Percentiles rank a stretch among this genome's conserved stretches.
Evolutionary conservation across 2,113 vertebrate species (phyloP).

Genomic region (Mustela nigripes): DNA sequence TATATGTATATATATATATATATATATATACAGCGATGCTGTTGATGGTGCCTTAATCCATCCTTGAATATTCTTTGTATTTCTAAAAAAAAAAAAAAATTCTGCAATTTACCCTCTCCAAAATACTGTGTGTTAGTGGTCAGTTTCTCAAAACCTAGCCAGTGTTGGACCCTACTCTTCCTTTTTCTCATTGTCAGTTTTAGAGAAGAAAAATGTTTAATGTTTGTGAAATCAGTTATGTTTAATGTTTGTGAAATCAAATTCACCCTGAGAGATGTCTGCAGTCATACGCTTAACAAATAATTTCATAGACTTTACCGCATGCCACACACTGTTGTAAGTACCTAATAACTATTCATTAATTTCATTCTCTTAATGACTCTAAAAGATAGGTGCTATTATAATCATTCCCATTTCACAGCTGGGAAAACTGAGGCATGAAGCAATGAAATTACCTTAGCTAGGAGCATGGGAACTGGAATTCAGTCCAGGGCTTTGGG

Average conservation of each 20-base stretch:
- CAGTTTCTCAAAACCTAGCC: background rate
- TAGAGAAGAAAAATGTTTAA: background rate
- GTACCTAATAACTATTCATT: background rate
- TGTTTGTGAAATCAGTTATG: background rate
- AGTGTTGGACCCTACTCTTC: no score
- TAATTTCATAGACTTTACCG: background rate
- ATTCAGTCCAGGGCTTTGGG: background rate
- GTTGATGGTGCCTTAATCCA: background rate
- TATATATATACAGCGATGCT: background rate
- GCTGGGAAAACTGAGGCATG: background rate
- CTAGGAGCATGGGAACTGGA: no score
- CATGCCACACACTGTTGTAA: background rate
- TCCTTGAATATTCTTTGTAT: background rate
- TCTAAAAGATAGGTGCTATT: background rate
- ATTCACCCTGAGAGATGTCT: background rate
- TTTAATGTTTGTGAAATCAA: background rate
- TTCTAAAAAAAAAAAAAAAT: conserved; percentile 15
- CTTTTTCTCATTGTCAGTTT: background rate
- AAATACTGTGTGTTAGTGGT: rapidly evolving
- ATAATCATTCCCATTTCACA: background rate
- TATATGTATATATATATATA: no score
- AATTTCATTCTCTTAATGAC: background rate
- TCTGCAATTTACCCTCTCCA: background rate
- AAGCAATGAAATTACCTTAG: background rate
- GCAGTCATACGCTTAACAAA: background rate